Conservation (phyloP, 2,113 vertebrate species). For the Percina caprodes region DNA sequence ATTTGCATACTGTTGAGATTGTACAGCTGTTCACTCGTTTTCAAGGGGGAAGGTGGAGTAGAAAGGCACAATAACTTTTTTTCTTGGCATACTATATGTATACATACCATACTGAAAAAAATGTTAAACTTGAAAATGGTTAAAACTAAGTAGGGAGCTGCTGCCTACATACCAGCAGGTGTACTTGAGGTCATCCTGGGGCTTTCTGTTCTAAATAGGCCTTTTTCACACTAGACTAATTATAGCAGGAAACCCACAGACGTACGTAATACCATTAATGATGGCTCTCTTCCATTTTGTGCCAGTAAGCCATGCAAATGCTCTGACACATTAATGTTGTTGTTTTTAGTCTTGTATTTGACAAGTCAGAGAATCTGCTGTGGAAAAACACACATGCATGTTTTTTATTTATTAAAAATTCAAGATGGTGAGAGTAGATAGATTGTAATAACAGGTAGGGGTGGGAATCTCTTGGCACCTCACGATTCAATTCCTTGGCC, state of each 20-base stretch:
- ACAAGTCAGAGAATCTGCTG: not conserved
- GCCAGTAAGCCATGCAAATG: not conserved
- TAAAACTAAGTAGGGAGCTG: not conserved
- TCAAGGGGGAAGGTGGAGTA: slow-evolving; percentile 1
- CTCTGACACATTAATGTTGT: not conserved
- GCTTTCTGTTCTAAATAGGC: not conserved
- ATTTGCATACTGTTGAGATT: slow-evolving; percentile 33
- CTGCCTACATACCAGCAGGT: slow-evolving; percentile 10
- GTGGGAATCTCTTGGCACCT: no score
- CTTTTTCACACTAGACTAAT: not conserved
- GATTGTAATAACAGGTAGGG: not conserved
- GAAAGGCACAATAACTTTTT: not conserved
- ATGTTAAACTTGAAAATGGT: not conserved
- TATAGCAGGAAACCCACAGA: not conserved
- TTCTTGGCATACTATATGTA: not conserved
- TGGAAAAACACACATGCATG: not conserved
- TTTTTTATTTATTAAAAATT: not conserved
- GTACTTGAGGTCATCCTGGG: not conserved
- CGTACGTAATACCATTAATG: not conserved
- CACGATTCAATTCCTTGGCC: no score
- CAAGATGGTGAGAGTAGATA: not conserved
- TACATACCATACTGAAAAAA: not conserved
- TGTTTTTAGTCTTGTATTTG: not conserved
- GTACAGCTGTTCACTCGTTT: slow-evolving; percentile 37
- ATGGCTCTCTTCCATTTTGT: not conserved